Percentiles rank a stretch among this genome's conserved stretches.
Conservation (phyloP, 2,113 vertebrate genomes). For the Dasyornis broadbenti region DNA sequence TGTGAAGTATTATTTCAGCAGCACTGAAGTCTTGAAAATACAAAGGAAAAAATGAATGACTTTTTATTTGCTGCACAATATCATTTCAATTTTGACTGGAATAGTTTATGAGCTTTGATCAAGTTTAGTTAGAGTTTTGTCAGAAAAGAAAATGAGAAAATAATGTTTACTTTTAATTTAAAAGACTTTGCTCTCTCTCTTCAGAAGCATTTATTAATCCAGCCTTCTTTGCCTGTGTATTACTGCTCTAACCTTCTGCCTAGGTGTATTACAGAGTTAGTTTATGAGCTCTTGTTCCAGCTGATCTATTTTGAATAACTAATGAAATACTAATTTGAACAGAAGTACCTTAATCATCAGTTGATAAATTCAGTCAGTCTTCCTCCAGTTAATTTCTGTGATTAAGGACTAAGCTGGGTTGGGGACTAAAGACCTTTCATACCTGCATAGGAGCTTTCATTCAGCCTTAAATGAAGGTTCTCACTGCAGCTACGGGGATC, state of each 20-base stretch:
- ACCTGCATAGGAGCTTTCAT: background rate
- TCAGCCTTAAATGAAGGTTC: background rate
- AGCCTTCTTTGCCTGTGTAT: background rate
- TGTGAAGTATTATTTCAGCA: background rate
- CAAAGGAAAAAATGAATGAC: background rate
- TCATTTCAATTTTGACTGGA: background rate
- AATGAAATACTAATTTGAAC: conserved; percentile 8
- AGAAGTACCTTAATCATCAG: background rate
- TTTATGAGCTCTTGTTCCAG: background rate
- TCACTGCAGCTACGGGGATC: background rate
- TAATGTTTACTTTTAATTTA: conserved; percentile 15
- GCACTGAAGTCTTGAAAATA: background rate
- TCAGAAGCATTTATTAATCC: background rate
- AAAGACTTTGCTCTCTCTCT: background rate
- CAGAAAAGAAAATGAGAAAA: background rate
- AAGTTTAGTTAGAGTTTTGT: background rate
- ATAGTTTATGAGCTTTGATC: background rate
- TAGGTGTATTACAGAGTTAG: background rate
- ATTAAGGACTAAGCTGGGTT: background rate
- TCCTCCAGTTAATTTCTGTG: background rate
- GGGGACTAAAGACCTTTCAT: background rate
- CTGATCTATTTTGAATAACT: background rate
- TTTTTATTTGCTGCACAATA: background rate
- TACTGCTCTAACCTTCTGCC: background rate
- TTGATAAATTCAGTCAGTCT: background rate